These are phyloP conservation scores for Chromis chromis DNA, from an alignment of 2,797 vertebrate species.

Conservation along the genomic window DNA sequence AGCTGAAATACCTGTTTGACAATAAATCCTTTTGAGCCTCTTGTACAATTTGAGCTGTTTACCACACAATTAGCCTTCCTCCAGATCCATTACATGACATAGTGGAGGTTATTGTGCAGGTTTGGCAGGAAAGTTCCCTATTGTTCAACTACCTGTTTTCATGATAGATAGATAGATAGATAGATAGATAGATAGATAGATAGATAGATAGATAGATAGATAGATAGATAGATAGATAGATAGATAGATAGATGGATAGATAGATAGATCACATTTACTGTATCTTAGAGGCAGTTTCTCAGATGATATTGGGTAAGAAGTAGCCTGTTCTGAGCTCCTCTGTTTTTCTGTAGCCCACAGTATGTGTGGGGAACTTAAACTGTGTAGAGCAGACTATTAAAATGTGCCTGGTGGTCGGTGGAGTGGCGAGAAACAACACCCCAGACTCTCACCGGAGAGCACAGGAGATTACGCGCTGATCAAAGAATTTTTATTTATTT, in stretches of 20 bases:
- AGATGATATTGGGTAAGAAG: slow-evolving; percentile 8
- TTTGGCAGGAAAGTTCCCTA: not conserved
- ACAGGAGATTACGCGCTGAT: slow-evolving; percentile 57
- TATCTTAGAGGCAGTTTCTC: slow-evolving; percentile 3
- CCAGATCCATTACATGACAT: slow-evolving; percentile 16
- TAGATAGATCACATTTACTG: not conserved
- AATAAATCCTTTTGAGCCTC: not conserved
- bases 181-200: slow-evolving; percentile 33
- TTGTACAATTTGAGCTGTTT: slow-evolving; percentile 27
- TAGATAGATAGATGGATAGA: slow-evolving; percentile 24
- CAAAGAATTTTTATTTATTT: slow-evolving; percentile 52
- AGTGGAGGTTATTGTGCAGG: slow-evolving; percentile 6
- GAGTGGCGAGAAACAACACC: slow-evolving; percentile 75
- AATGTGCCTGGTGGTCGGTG: slow-evolving; percentile 74
- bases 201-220: slow-evolving; percentile 31
- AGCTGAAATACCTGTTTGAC: slow-evolving; percentile 19
- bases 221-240: slow-evolving; percentile 19
- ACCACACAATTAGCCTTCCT: slow-evolving; percentile 25
- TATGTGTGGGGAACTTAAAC: slow-evolving; percentile 65
- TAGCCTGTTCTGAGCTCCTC: slow-evolving; percentile 54
- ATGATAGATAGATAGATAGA: not conserved
- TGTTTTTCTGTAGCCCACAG: slow-evolving; percentile 51
- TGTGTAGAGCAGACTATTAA: slow-evolving; percentile 70
- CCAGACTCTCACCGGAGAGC: slow-evolving; percentile 64
- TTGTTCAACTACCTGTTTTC: not conserved